Evolutionary conservation across 2,113 vertebrate genomes (phyloP), one percentile per base, ranked within the genome.

Genomic region (Sceloporus undulatus): DNA sequence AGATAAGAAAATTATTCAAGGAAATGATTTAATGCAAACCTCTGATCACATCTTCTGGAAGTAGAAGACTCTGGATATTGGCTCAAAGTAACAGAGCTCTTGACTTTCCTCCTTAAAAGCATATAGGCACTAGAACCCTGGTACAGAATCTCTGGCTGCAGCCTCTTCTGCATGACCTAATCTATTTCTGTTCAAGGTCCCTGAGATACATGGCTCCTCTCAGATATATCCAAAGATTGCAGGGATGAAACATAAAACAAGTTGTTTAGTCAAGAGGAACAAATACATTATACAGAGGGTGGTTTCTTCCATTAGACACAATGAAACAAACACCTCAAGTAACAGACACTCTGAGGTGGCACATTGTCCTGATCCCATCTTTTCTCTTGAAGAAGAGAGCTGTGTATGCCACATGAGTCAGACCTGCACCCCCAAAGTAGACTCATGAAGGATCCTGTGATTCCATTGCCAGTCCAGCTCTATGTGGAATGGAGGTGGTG

Each of bases 1-100:
- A 90, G 59, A 77, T 70, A 90, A 91, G 52, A 10, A 56, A 88
- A 90, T 19, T 86, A 2, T 21, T 1, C 74, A 80, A 78, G 85
- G 42, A 89, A 27, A 3, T 38, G 1, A 27, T 40, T 83, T 89
- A 88, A 42, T 82, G 78, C 29, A 29, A 54, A 85, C 0, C 74
- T 59, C 74, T 18, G 66, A 68, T 85, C 85, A 83, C 27, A 75
- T 16, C 42, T 81, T 29, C 78, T 21, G 73, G 84, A 76, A 59
- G 74, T 65, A 89, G n/a, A 11, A 84, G 40, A 38, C 74, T 6
- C 21, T 38, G 78, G 56, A 65, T 85, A 71, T 5, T 78, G 8
- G 38, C 25, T 9, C n/a, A 88, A 65, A 2, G 0, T 40, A 42
- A 10, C 48, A 68, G n/a, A 80, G 2, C 2, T 9, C 2, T 52